Evolutionary conservation across 2,797 vertebrate species (phyloP).

Genomic region (Melopsittacus undulatus): DNA sequence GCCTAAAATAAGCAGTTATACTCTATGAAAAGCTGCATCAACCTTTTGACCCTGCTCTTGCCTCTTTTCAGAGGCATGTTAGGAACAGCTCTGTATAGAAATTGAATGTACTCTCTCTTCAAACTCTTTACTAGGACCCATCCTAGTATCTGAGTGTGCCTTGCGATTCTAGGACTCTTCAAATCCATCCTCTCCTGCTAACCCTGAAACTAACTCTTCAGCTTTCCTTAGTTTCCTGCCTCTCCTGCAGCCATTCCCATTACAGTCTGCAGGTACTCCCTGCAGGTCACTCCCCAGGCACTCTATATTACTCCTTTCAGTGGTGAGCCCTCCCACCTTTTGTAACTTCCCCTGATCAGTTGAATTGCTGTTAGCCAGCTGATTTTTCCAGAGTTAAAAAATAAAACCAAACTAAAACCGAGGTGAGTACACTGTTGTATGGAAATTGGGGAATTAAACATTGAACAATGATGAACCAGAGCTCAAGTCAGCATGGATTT

Average conservation of each 20-base stretch:
- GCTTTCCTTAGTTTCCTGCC: background rate
- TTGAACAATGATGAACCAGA: background rate
- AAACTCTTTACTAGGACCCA: background rate
- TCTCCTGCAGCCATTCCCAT: background rate
- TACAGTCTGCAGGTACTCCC: background rate
- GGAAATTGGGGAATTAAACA: background rate
- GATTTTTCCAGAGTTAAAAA: background rate
- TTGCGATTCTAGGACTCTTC: background rate
- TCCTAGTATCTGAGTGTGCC: background rate
- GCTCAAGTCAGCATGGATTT: background rate
- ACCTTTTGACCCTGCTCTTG: conserved; percentile 50
- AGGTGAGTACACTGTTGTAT: background rate
- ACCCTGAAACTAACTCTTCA: conserved; percentile 1
- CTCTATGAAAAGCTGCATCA: conserved; percentile 26
- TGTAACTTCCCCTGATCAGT: background rate
- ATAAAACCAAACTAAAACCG: background rate
- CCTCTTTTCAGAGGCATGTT: conserved; percentile 6
- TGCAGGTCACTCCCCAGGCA: background rate
- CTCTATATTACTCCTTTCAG: background rate
- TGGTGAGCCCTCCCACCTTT: background rate
- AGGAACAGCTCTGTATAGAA: conserved; percentile 65
- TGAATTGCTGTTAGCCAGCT: background rate
- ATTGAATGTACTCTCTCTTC: background rate
- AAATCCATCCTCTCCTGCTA: background rate
- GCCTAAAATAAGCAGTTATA: conserved; percentile 50